phyloP scores from a whole-genome alignment of 2,888 invertebrate species.

The Oxystoma pomonae region DNA sequence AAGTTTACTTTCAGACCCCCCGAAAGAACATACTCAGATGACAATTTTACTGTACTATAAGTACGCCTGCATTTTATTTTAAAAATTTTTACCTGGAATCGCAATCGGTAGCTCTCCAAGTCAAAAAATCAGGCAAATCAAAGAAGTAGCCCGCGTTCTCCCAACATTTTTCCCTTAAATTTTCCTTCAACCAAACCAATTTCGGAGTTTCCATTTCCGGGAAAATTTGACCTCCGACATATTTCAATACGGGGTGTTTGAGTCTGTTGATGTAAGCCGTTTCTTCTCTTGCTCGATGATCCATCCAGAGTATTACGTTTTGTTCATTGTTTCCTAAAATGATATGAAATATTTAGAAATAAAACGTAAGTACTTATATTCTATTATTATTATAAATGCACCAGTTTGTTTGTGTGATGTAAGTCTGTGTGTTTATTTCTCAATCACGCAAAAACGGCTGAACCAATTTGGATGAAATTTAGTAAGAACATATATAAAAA shows the following conservation, averaged over 20 bases:
- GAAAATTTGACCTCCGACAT: constrained; percentile 89
- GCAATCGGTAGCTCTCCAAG: constrained; percentile 84
- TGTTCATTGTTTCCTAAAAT: constrained; percentile 61
- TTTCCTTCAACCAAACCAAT: constrained; percentile 84
- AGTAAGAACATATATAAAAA: no score
- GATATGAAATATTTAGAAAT: no score
- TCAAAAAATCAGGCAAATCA: constrained; percentile 90
- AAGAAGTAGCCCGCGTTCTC: constrained; percentile 70
- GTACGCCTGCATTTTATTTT: no score
- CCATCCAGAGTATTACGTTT: constrained; percentile 91
- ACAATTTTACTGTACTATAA: neutral
- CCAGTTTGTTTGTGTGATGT: no score
- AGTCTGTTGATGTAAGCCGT: constrained; percentile 75
- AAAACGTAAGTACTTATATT: no score
- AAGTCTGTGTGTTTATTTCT: no score
- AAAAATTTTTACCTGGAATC: constrained; percentile 54
- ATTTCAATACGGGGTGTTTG: constrained; percentile 71
- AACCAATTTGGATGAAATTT: no score
- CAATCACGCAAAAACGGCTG: no score
- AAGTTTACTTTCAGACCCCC: no score
- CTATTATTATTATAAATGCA: no score
- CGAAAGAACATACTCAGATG: no score
- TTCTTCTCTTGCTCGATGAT: constrained; percentile 80
- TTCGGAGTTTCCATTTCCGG: constrained; percentile 98
- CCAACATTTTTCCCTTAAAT: constrained; percentile 63